Evolutionary conservation across 2,797 vertebrate genomes (phyloP).

Genomic region (Hippoglossus hippoglossus): DNA sequence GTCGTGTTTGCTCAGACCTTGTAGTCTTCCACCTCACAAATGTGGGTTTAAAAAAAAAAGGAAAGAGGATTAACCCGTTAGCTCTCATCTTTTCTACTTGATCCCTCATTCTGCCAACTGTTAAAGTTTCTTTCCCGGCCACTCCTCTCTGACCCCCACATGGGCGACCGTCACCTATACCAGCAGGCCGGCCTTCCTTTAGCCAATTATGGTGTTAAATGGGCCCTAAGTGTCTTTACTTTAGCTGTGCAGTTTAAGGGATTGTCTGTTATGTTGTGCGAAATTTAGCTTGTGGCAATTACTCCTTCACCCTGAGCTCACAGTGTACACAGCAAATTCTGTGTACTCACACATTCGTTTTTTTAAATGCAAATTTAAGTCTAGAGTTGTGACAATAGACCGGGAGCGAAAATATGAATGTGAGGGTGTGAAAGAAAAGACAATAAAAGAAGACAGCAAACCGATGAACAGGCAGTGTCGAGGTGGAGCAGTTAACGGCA

Average conservation of each 20-base stretch:
- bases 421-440: neutral
- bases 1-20: slow-evolving; percentile 82
- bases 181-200: slow-evolving; percentile 28
- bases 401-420: neutral
- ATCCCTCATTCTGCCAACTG: slow-evolving; percentile 49
- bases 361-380: slow-evolving; percentile 3
- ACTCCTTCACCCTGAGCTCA: neutral
- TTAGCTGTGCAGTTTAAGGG: slow-evolving; percentile 11
- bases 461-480: neutral
- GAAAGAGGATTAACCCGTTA: slow-evolving; percentile 78
- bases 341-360: neutral
- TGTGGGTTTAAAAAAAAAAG: slow-evolving; percentile 59
- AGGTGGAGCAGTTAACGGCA: slow-evolving; percentile 2
- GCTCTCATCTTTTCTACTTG: slow-evolving; percentile 56
- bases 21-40: slow-evolving; percentile 73
- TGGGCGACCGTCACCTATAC: slow-evolving; percentile 13
- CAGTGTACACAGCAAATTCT: neutral
- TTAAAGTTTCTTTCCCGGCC: slow-evolving; percentile 25
- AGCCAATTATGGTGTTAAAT: slow-evolving; percentile 65
- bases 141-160: neutral
- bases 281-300: slow-evolving; percentile 11
- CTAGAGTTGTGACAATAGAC: slow-evolving; percentile 6
- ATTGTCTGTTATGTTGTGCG: slow-evolving; percentile 13
- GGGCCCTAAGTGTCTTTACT: slow-evolving; percentile 20
- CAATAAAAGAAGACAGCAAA: slow-evolving; percentile 3